These are phyloP conservation scores for Drosophila miranda DNA, from an alignment of 1,140 invertebrate genomes.

Conservation along the genomic window DNA sequence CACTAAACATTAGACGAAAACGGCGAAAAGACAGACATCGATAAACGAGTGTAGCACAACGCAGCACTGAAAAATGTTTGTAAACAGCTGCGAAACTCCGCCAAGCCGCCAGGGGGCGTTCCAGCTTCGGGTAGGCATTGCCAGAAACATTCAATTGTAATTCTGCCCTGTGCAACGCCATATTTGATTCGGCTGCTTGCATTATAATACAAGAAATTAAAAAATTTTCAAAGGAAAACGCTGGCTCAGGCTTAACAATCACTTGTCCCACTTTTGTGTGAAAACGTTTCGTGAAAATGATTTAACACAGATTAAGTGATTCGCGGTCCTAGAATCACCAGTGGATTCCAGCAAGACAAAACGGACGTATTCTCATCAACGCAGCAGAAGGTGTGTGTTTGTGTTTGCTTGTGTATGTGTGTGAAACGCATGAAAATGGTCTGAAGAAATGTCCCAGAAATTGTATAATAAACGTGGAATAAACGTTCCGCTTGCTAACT, in stretches of 20 bases:
- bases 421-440: constrained; percentile 20
- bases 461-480: constrained; percentile 43
- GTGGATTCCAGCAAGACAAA: neutral
- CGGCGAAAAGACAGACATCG: constrained; percentile 53
- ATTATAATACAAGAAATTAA: constrained; percentile 57
- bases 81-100: constrained; percentile 47
- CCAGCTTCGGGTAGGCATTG: constrained; percentile 42
- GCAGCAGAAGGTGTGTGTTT: constrained; percentile 10
- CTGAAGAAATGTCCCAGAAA: constrained; percentile 26
- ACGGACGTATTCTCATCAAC: constrained; percentile 13
- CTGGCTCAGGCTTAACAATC: constrained; percentile 7
- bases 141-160: constrained; percentile 31
- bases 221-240: constrained; percentile 53
- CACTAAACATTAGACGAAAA: constrained; percentile 74
- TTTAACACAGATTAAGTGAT: neutral
- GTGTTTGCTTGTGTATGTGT: constrained; percentile 5
- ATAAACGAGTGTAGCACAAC: constrained; percentile 68
- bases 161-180: constrained; percentile 59
- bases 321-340: neutral
- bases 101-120: constrained; percentile 48
- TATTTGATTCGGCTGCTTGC: constrained; percentile 64
- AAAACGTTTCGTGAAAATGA: constrained; percentile 14
- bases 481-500: no score
- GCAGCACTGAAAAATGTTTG: constrained; percentile 60
- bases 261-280: neutral